Percentiles rank a stretch among this genome's conserved stretches.
phyloP scores from a whole-genome alignment of 2,113 vertebrate genomes.

The Electrona antarctica region DNA sequence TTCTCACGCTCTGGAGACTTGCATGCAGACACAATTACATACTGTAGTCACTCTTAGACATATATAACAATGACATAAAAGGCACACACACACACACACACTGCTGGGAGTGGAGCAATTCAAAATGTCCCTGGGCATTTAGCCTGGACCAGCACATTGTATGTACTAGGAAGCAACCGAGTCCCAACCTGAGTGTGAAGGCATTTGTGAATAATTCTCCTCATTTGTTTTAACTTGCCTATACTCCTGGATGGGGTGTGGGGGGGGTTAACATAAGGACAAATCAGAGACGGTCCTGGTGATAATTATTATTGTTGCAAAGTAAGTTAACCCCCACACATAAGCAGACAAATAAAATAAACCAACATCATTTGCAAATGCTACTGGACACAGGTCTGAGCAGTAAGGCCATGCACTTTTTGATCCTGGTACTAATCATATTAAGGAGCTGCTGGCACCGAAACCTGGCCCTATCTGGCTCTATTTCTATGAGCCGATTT shows the following conservation, averaged over 20 bases:
- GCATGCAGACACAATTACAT: slow-evolving; percentile 1
- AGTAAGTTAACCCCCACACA: no score
- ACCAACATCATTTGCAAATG: no score
- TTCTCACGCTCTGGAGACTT: slow-evolving; percentile 5
- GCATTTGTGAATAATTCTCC: no score
- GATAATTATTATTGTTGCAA: no score
- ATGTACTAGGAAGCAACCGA: background rate
- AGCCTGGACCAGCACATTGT: slow-evolving; percentile 18
- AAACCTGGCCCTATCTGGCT: no score
- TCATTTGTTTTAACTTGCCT: no score
- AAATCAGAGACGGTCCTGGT: no score
- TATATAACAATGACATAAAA: background rate
- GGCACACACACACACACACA: slow-evolving; percentile 1
- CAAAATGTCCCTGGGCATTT: background rate
- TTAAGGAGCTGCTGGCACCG: background rate
- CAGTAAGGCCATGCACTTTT: background rate
- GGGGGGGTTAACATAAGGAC: no score
- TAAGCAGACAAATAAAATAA: no score
- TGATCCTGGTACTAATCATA: background rate
- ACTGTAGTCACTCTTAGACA: background rate
- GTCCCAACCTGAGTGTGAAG: no score
- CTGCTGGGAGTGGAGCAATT: slow-evolving; percentile 14
- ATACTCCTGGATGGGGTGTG: no score
- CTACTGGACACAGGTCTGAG: background rate
- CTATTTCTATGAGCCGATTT: background rate